A percentile compares a stretch with the other conserved stretches of the same genome.
These are phyloP conservation scores for Calameuta idolon DNA, from an alignment of 2,888 invertebrate genomes.

Conservation along the genomic window DNA sequence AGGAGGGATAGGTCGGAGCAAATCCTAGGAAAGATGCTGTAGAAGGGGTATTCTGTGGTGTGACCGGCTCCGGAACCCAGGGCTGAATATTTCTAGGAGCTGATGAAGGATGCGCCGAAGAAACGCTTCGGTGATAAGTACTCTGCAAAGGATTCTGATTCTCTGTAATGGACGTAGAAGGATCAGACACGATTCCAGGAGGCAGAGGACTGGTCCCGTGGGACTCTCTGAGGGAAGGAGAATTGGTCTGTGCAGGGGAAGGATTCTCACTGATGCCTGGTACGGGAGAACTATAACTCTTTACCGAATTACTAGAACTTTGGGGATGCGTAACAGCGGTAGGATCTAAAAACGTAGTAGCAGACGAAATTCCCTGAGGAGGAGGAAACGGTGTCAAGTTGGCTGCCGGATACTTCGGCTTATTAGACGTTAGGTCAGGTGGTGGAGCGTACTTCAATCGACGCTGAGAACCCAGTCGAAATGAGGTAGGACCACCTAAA, in stretches of 20 bases:
- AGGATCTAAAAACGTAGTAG: conserved; percentile 43
- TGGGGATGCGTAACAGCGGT: conserved; percentile 15
- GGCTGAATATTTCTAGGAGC: conserved; percentile 51
- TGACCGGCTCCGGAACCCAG: conserved; percentile 50
- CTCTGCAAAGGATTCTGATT: background rate
- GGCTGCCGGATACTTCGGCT: conserved; percentile 28
- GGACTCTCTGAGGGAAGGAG: conserved; percentile 43
- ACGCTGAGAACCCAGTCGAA: conserved; percentile 76
- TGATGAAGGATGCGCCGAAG: conserved; percentile 18
- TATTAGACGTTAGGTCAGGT: conserved; percentile 73
- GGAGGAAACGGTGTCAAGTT: conserved; percentile 16
- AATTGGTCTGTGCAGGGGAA: conserved; percentile 36
- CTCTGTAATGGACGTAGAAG: background rate
- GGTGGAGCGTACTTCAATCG: conserved; percentile 83
- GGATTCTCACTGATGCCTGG: conserved; percentile 29
- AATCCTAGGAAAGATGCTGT: conserved; percentile 49
- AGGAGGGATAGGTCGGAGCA: background rate
- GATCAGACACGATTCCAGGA: background rate
- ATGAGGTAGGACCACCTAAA: conserved; percentile 62
- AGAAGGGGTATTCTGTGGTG: conserved; percentile 62
- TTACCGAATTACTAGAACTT: conserved; percentile 15
- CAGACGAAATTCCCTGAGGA: conserved; percentile 13
- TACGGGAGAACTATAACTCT: conserved; percentile 18
- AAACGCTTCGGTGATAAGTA: background rate
- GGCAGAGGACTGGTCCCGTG: conserved; percentile 43